These are phyloP conservation scores for Scolopax rusticola DNA, from an alignment of 2,797 vertebrate species.

Conservation along the genomic window DNA sequence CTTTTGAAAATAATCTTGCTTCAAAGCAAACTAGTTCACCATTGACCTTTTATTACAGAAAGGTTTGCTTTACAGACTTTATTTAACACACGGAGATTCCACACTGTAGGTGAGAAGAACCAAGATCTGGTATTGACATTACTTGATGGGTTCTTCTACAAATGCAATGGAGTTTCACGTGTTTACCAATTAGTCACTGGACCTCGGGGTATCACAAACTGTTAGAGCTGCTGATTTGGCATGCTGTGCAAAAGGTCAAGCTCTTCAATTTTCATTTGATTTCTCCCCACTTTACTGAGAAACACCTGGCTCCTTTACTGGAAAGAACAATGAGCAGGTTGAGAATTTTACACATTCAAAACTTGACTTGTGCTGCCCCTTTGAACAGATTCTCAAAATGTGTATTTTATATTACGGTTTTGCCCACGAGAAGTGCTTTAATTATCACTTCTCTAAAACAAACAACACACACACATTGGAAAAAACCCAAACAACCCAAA, in stretches of 20 bases:
- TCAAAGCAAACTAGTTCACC: neutral
- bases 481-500: neutral
- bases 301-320: conserved; percentile 10
- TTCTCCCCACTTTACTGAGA: neutral
- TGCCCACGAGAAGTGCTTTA: conserved; percentile 15
- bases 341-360: conserved; percentile 31
- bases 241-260: conserved; percentile 45
- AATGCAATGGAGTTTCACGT: neutral
- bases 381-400: neutral
- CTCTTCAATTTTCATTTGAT: neutral
- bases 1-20: neutral
- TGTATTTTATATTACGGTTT: conserved; percentile 14
- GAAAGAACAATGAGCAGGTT: neutral
- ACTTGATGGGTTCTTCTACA: conserved; percentile 11
- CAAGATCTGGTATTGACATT: neutral
- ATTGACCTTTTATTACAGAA: neutral
- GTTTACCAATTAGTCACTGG: conserved; percentile 24
- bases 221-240: neutral
- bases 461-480: neutral
- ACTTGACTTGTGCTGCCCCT: neutral
- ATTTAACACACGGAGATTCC: neutral
- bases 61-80: neutral
- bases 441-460: conserved; percentile 43
- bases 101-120: neutral
- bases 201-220: conserved; percentile 10